Evolutionary conservation across 1,140 invertebrate genomes (phyloP).

Genomic region (Philotrypesis tridentata): DNA sequence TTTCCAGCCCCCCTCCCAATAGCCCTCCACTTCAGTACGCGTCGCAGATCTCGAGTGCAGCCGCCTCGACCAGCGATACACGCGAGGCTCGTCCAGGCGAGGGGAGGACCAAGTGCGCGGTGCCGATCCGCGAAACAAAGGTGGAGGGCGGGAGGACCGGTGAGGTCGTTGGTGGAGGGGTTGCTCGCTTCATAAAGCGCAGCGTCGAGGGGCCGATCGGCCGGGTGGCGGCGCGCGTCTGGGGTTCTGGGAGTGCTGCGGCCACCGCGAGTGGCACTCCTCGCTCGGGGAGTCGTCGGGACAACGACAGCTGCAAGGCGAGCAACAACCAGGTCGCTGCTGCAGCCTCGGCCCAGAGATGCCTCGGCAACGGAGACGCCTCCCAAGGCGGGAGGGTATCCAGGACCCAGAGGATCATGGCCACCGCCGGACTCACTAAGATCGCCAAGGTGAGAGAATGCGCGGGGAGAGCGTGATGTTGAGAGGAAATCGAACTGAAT

Average conservation of each 20-base stretch:
- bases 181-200: slow-evolving; percentile 58
- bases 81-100: too few species aligned
- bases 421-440: slow-evolving; percentile 66
- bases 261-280: slow-evolving; percentile 45
- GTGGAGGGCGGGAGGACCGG: slow-evolving; percentile 30
- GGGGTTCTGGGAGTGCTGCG: slow-evolving; percentile 46
- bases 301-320: too few species aligned
- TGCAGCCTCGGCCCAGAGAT: slow-evolving; percentile 53
- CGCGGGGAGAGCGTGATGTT: too few species aligned
- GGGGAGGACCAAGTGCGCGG: too few species aligned
- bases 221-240: slow-evolving; percentile 68
- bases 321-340: not conserved
- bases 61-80: too few species aligned
- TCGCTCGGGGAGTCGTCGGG: too few species aligned
- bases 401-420: slow-evolving; percentile 35
- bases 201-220: slow-evolving; percentile 60
- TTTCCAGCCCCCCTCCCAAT: too few species aligned
- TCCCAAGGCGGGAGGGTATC: slow-evolving; percentile 43
- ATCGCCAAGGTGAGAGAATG: slow-evolving; percentile 65
- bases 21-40: too few species aligned
- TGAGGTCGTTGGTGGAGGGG: slow-evolving; percentile 43
- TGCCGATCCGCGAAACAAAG: slow-evolving; percentile 12
- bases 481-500: slow-evolving; percentile 32
- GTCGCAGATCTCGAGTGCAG: too few species aligned
- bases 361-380: slow-evolving; percentile 63